Conservation (phyloP, 2,113 vertebrate species). For the Etheostoma cragini region DNA sequence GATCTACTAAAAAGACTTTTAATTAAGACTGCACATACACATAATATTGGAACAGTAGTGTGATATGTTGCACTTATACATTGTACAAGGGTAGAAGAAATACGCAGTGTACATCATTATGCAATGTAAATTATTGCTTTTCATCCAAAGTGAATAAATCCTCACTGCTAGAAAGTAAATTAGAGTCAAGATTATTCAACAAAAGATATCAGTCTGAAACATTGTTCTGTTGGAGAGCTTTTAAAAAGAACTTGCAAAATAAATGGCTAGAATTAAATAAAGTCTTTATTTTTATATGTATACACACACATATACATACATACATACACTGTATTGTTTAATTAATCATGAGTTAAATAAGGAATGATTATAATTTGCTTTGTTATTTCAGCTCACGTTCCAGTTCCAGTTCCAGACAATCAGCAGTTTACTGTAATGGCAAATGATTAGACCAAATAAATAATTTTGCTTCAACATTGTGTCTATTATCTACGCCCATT, state of each 20-base stretch:
- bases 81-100: not conserved
- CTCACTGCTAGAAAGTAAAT: not conserved
- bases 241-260: not conserved
- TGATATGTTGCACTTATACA: not conserved
- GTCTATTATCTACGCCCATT: not conserved
- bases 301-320: too few relatives aligned
- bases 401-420: too few relatives aligned
- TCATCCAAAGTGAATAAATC: slow-evolving; percentile 7
- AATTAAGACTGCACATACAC: not conserved
- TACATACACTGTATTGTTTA: too few relatives aligned
- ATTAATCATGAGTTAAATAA: slow-evolving; percentile 37
- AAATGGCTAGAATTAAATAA: slow-evolving; percentile 38
- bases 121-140: slow-evolving; percentile 32
- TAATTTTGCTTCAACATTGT: not conserved
- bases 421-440: not conserved
- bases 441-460: not conserved
- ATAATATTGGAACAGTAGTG: not conserved
- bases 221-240: not conserved
- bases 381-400: slow-evolving; percentile 22
- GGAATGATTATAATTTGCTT: slow-evolving; percentile 37
- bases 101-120: not conserved
- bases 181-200: slow-evolving; percentile 21
- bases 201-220: slow-evolving; percentile 29
- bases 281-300: slow-evolving; percentile 49
- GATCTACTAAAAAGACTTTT: not conserved